A percentile compares a stretch with the other conserved stretches of the same genome.
Evolutionary conservation across 2,113 vertebrate species (phyloP).

Genomic region (human (Homo sapiens)): GRCh38 chr1:103026501-103027000

Average conservation of each 20-base stretch:
- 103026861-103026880: neutral
- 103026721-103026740: neutral
- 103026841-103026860: neutral
- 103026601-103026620: constrained; percentile 18
- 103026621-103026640: neutral
- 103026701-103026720: neutral
- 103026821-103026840: neutral
- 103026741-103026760: neutral
- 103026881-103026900: neutral
- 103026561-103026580: neutral
- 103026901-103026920: neutral
- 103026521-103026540: constrained; percentile 57
- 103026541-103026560: constrained; percentile 34
- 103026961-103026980: neutral
- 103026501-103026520: constrained; percentile 41
- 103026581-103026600: constrained; percentile 54
- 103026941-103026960: neutral
- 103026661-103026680: neutral
- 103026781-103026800: neutral
- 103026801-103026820: neutral
- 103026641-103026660: neutral
- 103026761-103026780: neutral
- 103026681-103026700: neutral
- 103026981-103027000: neutral
- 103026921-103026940: neutral